Conservation (phyloP, 2,888 invertebrate species). For the Cosmorhoe ocellata region DNA sequence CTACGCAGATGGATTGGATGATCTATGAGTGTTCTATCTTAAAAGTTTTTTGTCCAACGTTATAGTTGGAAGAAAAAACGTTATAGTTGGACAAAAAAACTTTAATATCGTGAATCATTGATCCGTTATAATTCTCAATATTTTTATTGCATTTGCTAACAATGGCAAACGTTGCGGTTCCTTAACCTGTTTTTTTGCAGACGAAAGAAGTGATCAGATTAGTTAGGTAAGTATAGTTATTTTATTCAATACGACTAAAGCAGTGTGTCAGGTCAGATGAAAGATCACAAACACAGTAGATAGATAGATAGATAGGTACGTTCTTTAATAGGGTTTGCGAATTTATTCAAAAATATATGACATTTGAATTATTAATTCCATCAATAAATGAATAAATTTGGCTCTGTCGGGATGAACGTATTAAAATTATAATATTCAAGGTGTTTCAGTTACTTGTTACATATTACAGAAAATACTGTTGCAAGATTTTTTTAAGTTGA, state of each 20-base stretch:
- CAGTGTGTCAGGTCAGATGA: not conserved
- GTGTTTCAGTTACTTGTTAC: not conserved
- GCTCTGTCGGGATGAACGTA: not conserved
- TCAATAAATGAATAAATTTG: constrained; percentile 20
- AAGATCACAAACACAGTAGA: not conserved
- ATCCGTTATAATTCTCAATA: constrained; percentile 43
- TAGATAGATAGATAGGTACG: no score
- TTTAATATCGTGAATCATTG: constrained; percentile 51
- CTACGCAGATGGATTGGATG: no score
- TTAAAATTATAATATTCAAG: not conserved
- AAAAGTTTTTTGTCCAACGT: not conserved
- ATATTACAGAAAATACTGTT: not conserved
- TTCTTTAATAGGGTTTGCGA: constrained; percentile 3
- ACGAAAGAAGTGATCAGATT: constrained; percentile 34
- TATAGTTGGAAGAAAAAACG: no score
- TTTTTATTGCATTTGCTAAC: constrained; percentile 45
- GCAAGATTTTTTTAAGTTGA: constrained; percentile 25
- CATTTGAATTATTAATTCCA: constrained; percentile 14
- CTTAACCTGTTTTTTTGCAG: constrained; percentile 36
- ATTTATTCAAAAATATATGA: constrained; percentile 14
- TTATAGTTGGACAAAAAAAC: no score
- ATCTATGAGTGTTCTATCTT: no score
- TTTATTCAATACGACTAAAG: no score
- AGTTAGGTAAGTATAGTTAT: not conserved
- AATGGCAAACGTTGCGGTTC: constrained; percentile 56